phyloP scores from a whole-genome alignment of 2,113 vertebrate species.

The Plecturocebus donacophilus region DNA sequence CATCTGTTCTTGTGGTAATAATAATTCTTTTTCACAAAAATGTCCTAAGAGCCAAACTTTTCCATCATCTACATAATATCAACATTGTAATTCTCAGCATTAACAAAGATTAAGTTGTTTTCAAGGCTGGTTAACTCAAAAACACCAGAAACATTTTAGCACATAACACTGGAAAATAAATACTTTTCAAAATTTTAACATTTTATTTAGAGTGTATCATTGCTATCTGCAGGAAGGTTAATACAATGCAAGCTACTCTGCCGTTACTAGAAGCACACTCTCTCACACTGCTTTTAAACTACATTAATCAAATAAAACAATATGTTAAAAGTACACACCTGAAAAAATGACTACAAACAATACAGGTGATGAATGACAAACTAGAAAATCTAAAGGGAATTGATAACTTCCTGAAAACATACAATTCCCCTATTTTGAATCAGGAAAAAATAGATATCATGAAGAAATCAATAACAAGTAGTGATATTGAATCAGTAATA shows the following conservation, averaged over 20 bases:
- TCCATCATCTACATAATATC: constrained; percentile 44
- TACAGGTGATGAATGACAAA: background rate
- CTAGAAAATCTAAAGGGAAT: too few relatives aligned
- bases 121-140: constrained; percentile 42
- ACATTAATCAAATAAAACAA: background rate
- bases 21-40: background rate
- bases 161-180: constrained; percentile 64
- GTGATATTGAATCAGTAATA: too few relatives aligned
- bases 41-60: constrained; percentile 28
- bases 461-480: too few relatives aligned
- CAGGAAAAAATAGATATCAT: too few relatives aligned
- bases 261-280: background rate
- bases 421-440: too few relatives aligned
- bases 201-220: background rate
- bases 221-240: background rate
- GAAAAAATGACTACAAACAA: background rate
- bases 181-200: background rate
- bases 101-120: constrained; percentile 66
- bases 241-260: background rate
- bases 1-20: constrained; percentile 8
- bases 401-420: too few relatives aligned
- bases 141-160: constrained; percentile 36
- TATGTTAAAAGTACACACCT: background rate
- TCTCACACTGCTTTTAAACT: background rate
- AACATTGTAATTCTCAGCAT: constrained; percentile 53